Base-by-base conservation (phyloP, 2,113 vertebrate genomes). In the Hypomesus transpacificus region DNA sequence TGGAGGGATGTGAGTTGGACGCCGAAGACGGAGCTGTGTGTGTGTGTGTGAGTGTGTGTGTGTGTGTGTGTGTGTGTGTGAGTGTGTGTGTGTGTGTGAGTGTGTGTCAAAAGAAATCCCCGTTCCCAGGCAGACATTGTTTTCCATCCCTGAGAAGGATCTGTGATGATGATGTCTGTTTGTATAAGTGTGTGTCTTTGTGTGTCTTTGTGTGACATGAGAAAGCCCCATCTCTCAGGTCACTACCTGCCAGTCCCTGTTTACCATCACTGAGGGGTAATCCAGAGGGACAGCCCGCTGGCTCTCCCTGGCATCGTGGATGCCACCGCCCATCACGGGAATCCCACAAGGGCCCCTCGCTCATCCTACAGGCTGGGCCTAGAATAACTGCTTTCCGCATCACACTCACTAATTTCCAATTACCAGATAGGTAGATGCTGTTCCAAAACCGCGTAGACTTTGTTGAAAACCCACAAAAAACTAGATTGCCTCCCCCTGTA, bases 331-430 rank as follows among this genome's bases (percentile, higher is more conserved):
- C 73, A 54, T 75, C 20, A 39, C 58, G 73, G 73, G 71, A 82
- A 53, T 70, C 69, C 70, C 64, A 21, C 77, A 46, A 56, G 28
- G n/a, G 76, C 8, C 78, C 71, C 28, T 21, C 8, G 17, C 13
- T 53, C 65, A 7, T 52, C 39, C 17, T 3, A 20, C 78, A 57
- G 74, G 50, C 28, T 69, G 31, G 1, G 68, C 31, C 22, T 70
- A 79, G 68, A 70, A 75, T 68, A 39, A 66, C 74, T 67, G 77
- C 77, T 82, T 74, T 83, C 77, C 70, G 59, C 82, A 78, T 80
- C 85, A 77, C 78, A 75, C 81, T 85, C 79, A 69, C 85, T 88
- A 85, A 84, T 84, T 87, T 84, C 80, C 82, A 85, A 87, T 89
- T 87, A 87, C 68, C 67, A 34, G 83, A 80, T 83, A 80, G 84